Base-by-base conservation (phyloP, 2,888 invertebrate species). In the Oasisia sp. region DNA sequence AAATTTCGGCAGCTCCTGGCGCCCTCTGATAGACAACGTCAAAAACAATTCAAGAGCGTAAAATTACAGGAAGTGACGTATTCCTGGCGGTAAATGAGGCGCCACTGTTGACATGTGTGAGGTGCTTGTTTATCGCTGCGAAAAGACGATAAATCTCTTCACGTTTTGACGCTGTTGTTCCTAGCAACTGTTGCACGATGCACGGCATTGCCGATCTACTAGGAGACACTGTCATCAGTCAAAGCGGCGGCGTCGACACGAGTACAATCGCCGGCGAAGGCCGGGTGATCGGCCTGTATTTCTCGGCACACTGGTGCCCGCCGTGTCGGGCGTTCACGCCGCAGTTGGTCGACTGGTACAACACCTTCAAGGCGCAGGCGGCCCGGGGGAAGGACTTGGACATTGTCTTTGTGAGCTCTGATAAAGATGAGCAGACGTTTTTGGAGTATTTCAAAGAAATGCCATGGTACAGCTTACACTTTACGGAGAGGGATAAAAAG, bases 261-360 rank as follows among this genome's bases (percentile, higher is more conserved):
- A 19, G 27, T 74, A 74, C 19, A 74, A 19, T 74, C n/a, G 74
- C 74, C 27, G 74, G 74, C 74, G 74, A 74, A 74, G 74, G 74
- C 27, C 74, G 74, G 7, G 74, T 74, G 74, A 74, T 74, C 74
- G 97, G 96, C 5, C 94, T 97, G 32, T 97, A 97, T 95, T 97
- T 97, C 95, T 97, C 97, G 4, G 97, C 97, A 32, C 97, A 97
- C 94, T 97, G 97, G 97, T 97, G 97, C 94, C 97, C 97, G 14
- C 97, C 97, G 0, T 97, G 97, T 94, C 95, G 96, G 74, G 94
- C 94, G 56, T 97, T 97, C 94, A 97, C 97, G 0, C 97, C 97
- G 3, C 93, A 95, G 38, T 94, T 96, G 56, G 95, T 94, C 32
- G 95, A 96, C 74, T 97, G 96, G 94, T 97, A 97, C 94, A 94